Evolutionary conservation across 2,888 invertebrate genomes (phyloP), one percentile per base, ranked within the genome.

Genomic region (Tetragonula carbonaria): DNA sequence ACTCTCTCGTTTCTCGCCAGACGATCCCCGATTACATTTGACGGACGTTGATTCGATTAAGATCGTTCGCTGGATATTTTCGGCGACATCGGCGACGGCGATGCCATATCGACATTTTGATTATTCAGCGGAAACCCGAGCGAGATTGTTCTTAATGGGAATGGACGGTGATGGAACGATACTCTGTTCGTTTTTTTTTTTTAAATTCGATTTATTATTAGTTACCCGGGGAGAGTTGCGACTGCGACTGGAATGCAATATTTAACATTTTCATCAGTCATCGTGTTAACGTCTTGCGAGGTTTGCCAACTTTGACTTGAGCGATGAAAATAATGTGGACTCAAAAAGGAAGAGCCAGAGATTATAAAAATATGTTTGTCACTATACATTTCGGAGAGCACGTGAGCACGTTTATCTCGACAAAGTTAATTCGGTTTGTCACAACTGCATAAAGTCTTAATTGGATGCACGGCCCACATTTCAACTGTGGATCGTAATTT

Each of bases 1-100:
- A 74, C 38, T 33, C 38, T 33, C 13, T 28, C 28, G 50, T 71
- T 45, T 50, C 21, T 57, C 63, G 53, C 33, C 74, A 71, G 65
- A 84, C 71, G 74, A 62, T 72, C 51, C 71, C 23, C 50, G n/a
- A 71, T 78, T 63, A 68, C 78, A 62, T 14, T 70, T 74, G 84
- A 78, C 59, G 50, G 84, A 74, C 78, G 74, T 74, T 74, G 45
- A 83, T 57, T 82, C 57, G 62, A 82, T 83, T 76, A 68, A 67
- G 82, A 76, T 73, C 75, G 55, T 50, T 66, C 59, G 3, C 28
- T 18, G 57, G 45, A 57, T 83, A 84, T 84, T 84, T 84, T 68
- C 78, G 72, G 78, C 74, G 57, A 50, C 50, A 18, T 16, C 63
- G n/a, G 53, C 55, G 67, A 66, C 62, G 45, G 18, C 28, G 4